Evolutionary conservation across 2,113 vertebrate species (phyloP).

Genomic region (Polypterus bichir): DNA sequence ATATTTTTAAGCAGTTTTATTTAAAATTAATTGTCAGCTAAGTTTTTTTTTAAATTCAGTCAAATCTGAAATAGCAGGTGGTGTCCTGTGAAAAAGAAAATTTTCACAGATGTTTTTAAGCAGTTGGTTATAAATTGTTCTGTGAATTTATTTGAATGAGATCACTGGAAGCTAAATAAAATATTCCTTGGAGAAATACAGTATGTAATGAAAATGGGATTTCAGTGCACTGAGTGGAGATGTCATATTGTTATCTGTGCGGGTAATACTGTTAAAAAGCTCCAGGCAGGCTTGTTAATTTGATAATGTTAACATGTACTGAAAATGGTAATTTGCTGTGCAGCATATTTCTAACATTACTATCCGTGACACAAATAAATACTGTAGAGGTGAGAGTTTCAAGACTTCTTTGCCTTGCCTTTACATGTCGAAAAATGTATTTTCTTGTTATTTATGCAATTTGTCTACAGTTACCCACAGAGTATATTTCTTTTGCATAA

Average conservation of each 20-base stretch:
- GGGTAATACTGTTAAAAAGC: conserved; percentile 33
- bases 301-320: conserved; percentile 34
- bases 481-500: no score
- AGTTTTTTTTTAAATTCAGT: no score
- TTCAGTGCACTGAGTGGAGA: conserved; percentile 22
- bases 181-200: neutral
- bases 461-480: no score
- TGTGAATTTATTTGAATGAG: neutral
- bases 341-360: conserved; percentile 26
- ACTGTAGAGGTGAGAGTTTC: no score
- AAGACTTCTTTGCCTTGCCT: no score
- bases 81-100: no score
- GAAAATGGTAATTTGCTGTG: conserved; percentile 37
- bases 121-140: conserved; percentile 11
- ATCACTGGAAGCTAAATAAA: neutral
- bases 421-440: no score
- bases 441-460: no score
- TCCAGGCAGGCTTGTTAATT: conserved; percentile 47
- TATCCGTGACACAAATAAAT: conserved; percentile 26
- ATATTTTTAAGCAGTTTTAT: no score
- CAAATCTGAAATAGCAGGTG: no score
- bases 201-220: conserved; percentile 30
- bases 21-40: no score
- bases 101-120: conserved; percentile 4
- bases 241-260: conserved; percentile 43